These are phyloP conservation scores for Ormyrus nitidulus DNA, from an alignment of 2,888 invertebrate species.

Conservation along the genomic window DNA sequence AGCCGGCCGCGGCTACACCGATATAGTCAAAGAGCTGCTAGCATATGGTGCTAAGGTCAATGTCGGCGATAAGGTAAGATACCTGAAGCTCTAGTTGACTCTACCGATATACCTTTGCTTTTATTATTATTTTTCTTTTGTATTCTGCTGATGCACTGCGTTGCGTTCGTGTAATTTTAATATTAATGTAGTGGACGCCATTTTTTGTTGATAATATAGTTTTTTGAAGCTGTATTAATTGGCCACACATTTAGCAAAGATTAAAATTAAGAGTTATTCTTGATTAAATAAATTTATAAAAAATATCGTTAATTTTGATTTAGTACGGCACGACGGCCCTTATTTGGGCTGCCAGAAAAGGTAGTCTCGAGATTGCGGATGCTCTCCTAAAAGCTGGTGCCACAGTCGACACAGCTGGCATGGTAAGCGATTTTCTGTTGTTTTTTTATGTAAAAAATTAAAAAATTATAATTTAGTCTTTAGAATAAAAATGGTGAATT, in stretches of 20 bases:
- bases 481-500: too few species aligned
- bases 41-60: slow-evolving; percentile 94
- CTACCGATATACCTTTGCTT: neutral
- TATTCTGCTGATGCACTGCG: too few species aligned
- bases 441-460: too few species aligned
- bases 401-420: slow-evolving; percentile 93
- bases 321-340: slow-evolving; percentile 96
- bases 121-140: too few species aligned
- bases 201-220: too few species aligned
- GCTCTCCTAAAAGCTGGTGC: slow-evolving; percentile 90
- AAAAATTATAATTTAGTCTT: too few species aligned
- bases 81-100: neutral
- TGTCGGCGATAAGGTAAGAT: slow-evolving; percentile 89
- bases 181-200: too few species aligned
- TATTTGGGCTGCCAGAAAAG: slow-evolving; percentile 96
- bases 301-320: slow-evolving; percentile 52
- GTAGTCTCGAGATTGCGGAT: slow-evolving; percentile 89
- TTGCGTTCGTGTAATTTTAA: too few species aligned
- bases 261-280: too few species aligned
- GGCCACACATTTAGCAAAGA: too few species aligned
- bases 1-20: slow-evolving; percentile 91
- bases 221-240: too few species aligned
- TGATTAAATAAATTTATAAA: neutral
- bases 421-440: slow-evolving; percentile 77
- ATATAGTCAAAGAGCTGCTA: slow-evolving; percentile 89